These are phyloP conservation scores for Aegithalos caudatus DNA, from an alignment of 2,113 vertebrate species.

Conservation along the genomic window DNA sequence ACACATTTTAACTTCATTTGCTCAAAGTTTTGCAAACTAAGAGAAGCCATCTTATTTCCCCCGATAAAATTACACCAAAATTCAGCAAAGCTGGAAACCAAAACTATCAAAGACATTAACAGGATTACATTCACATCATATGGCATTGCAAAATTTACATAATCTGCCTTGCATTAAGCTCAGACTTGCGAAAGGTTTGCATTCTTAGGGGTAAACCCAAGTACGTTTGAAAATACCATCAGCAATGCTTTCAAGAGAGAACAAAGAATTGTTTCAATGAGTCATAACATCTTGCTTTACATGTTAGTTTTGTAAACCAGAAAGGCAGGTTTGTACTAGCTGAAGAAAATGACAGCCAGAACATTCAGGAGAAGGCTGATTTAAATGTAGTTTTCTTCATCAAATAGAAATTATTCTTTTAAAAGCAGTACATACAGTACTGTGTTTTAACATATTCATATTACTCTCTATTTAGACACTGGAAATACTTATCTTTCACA, in stretches of 20 bases:
- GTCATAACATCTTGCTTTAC: slow-evolving; percentile 64
- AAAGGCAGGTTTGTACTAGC: slow-evolving; percentile 71
- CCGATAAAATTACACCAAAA: background rate
- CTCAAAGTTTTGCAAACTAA: background rate
- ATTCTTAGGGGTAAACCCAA: slow-evolving; percentile 42
- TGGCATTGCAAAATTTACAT: background rate
- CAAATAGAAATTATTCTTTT: background rate
- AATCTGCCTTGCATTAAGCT: slow-evolving; percentile 25
- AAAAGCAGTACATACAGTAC: background rate
- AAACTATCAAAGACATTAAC: background rate
- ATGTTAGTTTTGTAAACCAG: slow-evolving; percentile 73
- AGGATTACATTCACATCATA: background rate
- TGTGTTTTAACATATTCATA: background rate
- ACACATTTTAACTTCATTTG: background rate
- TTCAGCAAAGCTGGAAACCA: background rate
- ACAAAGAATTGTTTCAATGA: slow-evolving; percentile 71
- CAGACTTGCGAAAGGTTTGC: slow-evolving; percentile 27
- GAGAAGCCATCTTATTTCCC: background rate
- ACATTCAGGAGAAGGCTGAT: background rate
- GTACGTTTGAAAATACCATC: slow-evolving; percentile 56
- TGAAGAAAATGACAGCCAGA: slow-evolving; percentile 56
- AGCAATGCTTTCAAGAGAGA: slow-evolving; percentile 60
- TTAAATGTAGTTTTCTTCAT: background rate
- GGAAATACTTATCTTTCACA: background rate
- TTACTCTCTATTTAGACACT: background rate